Base-by-base conservation (phyloP, 1,140 invertebrate genomes). In the Laupala kohalensis region DNA sequence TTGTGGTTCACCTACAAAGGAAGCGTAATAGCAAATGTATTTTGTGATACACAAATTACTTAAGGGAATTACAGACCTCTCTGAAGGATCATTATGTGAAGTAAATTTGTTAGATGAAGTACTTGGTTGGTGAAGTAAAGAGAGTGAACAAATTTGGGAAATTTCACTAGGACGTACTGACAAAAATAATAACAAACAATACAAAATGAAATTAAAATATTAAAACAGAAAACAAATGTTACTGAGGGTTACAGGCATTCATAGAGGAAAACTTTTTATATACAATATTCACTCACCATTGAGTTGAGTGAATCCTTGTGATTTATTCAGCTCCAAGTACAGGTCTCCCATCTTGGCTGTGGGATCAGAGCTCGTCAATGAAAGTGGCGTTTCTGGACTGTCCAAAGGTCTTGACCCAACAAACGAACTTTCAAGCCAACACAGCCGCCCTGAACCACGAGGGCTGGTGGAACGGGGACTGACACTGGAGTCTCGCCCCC, bases 351-450 rank as follows among this genome's bases (percentile, higher is more conserved):
- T 62, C 79, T 79, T 74, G 83, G 24, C 81, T 78, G 28, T 67
- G 23, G 30, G 63, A 28, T 76, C 74, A 69, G 79, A 75, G 64
- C 83, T 80, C 64, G 79, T 81, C 73, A 85, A 81, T 67, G 86
- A 88, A 73, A 90, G 84, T 28, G 91, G 91, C 72, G 91, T 93
- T 80, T 92, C 89, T 15, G 91, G 92, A 53, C 91, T 92, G 74
- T 93, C 92, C 76, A 93, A 81, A 6, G 92, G 92, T 76, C 90
- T 88, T 75, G 88, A 90, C 74, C 93, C 89, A 73, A 95, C 92
- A 82, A 95, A 95, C 72, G 92, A 93, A 81, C 92, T 94, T 80
- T 95, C 93, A 79, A 95, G 85, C 93, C 93, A 95, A 79, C 91
- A 93, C 74, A 86, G 78, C 74, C 83, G 82, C 72, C 80, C 80